Base-by-base conservation (phyloP, 2,797 vertebrate genomes). In the Arctocebus calabarensis region DNA sequence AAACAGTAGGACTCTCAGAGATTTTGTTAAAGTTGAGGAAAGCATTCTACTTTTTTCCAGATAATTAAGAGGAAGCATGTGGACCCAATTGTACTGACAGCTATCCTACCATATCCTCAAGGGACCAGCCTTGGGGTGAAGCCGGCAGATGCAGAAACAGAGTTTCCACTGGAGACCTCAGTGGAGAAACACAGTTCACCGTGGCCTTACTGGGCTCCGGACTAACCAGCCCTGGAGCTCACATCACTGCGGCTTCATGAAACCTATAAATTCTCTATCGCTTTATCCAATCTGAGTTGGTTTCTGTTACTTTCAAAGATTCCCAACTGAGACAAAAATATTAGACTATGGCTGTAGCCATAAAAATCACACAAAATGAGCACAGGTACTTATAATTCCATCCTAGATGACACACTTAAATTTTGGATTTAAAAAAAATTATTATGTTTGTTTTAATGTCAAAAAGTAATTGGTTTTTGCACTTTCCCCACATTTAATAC, bases 371-470 rank as follows among this genome's bases (percentile, higher is more conserved):
- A 37, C 86, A 73, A 93, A 96, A 82, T 52, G 22, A 82, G 52
- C 61, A 20, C 14, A 92, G 27, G 19, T 84, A 19, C n/a, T 90
- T 92, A 16, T 3, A 75, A 40, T 40, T 79, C 6, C 84, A 55
- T 86, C 59, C 29, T 77, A 87, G 45, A 17, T 20, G 57, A 25
- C 89, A 73, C 27, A 73, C 27, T 78, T 74, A 82, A 70, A 75
- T 59, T 48, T 85, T 83, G 23, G n/a, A 2, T 82, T 84, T 77
- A 59, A 37, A n/a, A 34, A 62, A 45, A 13, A 48, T 20, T 48
- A 71, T 81, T n/a, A n/a, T 45, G 23, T 61, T 84, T 88, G 73
- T 78, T 86, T 97, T 86, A 57, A 62, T 22, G 52, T 82, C n/a
- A 43, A 2, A 12, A 48, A n/a, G n/a, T 88, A 43, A 12, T 48